Conservation (phyloP, 2,888 invertebrate species). For the Diachrysia chrysitis region DNA sequence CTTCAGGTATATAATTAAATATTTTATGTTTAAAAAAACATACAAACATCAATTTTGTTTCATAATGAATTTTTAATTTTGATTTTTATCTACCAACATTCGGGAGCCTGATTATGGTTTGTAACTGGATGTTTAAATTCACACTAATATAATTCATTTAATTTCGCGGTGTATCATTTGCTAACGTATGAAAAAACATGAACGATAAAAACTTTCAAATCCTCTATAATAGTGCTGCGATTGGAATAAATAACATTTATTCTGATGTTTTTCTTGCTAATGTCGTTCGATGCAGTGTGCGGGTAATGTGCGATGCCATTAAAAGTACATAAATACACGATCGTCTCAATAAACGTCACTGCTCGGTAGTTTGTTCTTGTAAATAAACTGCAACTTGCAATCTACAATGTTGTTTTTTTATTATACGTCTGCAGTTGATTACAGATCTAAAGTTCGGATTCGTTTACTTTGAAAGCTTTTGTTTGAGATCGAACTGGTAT, state of each 20-base stretch:
- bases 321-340: conserved; percentile 87
- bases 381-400: conserved; percentile 61
- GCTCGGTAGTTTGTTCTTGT: conserved; percentile 66
- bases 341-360: conserved; percentile 80
- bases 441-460: conserved; percentile 55
- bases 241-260: conserved; percentile 78
- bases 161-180: too few species aligned
- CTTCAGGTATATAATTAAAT: too few species aligned
- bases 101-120: too few species aligned
- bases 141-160: too few species aligned
- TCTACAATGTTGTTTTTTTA: conserved; percentile 62
- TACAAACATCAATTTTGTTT: too few species aligned
- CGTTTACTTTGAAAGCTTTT: conserved; percentile 48
- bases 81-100: too few species aligned
- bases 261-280: conserved; percentile 79
- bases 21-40: too few species aligned
- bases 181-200: too few species aligned
- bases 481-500: conserved; percentile 37
- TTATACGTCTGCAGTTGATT: conserved; percentile 52
- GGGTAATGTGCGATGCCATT: conserved; percentile 85
- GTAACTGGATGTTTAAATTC: too few species aligned
- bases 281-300: conserved; percentile 60
- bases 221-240: conserved; percentile 57
- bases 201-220: conserved; percentile 56
- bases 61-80: too few species aligned